Evolutionary conservation across 2,113 vertebrate species (phyloP), one percentile per base, ranked within the genome.

Genomic region (Syngnathus floridae): DNA sequence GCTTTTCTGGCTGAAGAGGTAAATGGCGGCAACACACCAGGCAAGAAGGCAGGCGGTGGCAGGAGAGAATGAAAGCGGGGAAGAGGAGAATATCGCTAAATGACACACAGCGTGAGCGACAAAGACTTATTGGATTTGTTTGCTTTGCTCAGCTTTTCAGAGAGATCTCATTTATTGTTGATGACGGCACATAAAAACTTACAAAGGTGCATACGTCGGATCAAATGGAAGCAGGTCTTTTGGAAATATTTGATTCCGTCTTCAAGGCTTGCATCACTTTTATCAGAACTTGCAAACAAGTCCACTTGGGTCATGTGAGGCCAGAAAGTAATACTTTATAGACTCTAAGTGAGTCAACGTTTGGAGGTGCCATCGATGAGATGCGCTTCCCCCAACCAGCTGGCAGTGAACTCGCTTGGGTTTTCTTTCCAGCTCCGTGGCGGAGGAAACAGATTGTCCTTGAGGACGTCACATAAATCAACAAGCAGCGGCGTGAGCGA

Each of bases 391-490:
- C 66, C 61, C 48, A 62, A 84, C 78, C 77, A 84, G 73, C 77
- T 84, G 79, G 71, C 61, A 41, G 4, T 63, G 69, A 67, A 64
- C 57, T 46, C 70, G 59, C 38, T 2, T 74, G 78, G 66, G 62
- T 81, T 80, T 85, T 73, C 60, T 55, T 72, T 37, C 71, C 67
- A 49, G 26, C 41, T 80, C 57, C 13, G 21, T 70, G 66, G 69
- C 49, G 41, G 70, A 66, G 57, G 67, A 73, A 78, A 72, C 64
- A 72, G 79, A 70, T 75, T 70, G 79, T 82, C 83, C 83, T 86
- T 81, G 79, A 83, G 66, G 81, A 84, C 74, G 75, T 41, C 9
- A 71, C 72, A 81, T 85, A 86, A 87, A 88, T 89, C 84, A 86
- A 83, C 75, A 79, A 76, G 76, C 76, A 49, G 81, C 80, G 74